phyloP scores from a whole-genome alignment of 30 jellyfish, hydroid and myxozoan genomes.

The Hydractinia echinata region DNA sequence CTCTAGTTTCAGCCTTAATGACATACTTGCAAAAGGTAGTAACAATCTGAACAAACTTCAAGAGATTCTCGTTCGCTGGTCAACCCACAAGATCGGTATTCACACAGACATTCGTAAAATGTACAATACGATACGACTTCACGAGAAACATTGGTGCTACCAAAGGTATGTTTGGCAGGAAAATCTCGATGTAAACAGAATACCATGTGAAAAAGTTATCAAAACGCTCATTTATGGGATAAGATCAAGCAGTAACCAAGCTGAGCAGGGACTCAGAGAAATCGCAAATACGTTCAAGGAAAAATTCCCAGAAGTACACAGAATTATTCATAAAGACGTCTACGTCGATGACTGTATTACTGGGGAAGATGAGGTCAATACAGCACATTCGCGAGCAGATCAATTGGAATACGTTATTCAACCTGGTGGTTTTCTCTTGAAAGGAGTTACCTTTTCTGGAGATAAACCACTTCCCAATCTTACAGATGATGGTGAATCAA shows the following conservation, averaged over 20 bases:
- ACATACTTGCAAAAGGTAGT: background rate
- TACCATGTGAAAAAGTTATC: background rate
- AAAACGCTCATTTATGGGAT: background rate
- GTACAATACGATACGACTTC: background rate
- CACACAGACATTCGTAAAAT: background rate
- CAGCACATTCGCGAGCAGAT: conserved; percentile 23
- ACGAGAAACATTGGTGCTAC: background rate
- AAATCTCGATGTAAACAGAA: background rate
- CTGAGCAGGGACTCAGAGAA: background rate
- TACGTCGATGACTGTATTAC: conserved; percentile 34
- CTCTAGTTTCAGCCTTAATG: background rate
- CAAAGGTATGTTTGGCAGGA: background rate
- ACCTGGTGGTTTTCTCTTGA: conserved; percentile 18
- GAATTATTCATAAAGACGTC: background rate
- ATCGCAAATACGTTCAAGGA: background rate
- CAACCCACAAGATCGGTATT: background rate
- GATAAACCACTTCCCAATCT: background rate
- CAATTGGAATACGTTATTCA: conserved; percentile 2
- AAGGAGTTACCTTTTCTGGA: conserved; percentile 16
- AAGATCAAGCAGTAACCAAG: background rate
- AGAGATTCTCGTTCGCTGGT: conserved; percentile 3
- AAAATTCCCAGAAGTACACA: background rate
- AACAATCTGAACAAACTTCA: background rate
- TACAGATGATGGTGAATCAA: background rate
- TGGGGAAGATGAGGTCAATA: background rate